Percentiles rank a stretch among this genome's conserved stretches.
Evolutionary conservation across 2,113 vertebrate genomes (phyloP).

Genomic region (Takifugu bimaculatus): DNA sequence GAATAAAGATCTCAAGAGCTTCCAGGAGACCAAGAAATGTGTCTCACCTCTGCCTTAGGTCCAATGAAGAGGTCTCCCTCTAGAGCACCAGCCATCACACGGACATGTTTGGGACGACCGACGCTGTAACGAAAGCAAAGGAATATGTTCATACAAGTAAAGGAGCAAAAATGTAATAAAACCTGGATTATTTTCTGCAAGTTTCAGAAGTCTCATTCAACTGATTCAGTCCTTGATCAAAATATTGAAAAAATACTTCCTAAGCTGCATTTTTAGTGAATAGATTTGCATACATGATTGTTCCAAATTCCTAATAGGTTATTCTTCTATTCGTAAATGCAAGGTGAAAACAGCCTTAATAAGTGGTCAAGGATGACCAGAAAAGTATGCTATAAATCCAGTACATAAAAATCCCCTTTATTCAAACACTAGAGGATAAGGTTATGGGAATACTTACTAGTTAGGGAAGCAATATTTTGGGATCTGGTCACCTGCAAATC

Average conservation of each 20-base stretch:
- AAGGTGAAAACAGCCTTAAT: no score
- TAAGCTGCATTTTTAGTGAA: background rate
- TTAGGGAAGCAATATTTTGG: constrained; percentile 93
- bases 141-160: background rate
- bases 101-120: constrained; percentile 87
- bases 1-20: no score
- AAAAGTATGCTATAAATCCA: background rate
- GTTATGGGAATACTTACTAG: constrained; percentile 79
- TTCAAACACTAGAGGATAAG: background rate
- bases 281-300: no score
- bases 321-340: no score
- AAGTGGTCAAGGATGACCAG: no score
- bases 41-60: constrained; percentile 85
- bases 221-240: background rate
- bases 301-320: no score
- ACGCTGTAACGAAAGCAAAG: constrained; percentile 70
- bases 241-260: background rate
- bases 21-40: background rate
- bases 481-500: constrained; percentile 92
- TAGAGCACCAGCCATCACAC: constrained; percentile 89
- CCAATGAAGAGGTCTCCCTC: constrained; percentile 91
- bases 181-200: no score
- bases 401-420: background rate
- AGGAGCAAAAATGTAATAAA: no score
- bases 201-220: background rate